A percentile compares a stretch with the other conserved stretches of the same genome.
Conservation (phyloP, 2,888 invertebrate genomes). For the Lepetodrilus schrolli region DNA sequence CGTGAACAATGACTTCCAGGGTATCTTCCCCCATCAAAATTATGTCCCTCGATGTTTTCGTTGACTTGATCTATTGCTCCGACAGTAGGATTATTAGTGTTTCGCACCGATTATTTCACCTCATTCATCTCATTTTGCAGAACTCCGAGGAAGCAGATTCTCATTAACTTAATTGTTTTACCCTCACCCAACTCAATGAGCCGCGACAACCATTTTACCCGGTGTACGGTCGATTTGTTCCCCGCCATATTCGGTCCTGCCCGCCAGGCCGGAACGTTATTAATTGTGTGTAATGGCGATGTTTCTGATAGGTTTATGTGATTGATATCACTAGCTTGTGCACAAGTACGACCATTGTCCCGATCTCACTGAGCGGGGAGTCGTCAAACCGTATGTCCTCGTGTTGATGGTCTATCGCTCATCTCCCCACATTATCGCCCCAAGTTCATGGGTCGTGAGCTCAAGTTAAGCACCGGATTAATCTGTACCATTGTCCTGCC, state of each 20-base stretch:
- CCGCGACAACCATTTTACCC: background rate
- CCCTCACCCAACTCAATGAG: background rate
- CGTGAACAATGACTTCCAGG: too few relatives aligned
- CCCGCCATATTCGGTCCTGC: background rate
- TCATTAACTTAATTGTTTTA: constrained; percentile 11
- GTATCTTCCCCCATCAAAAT: too few relatives aligned
- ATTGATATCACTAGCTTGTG: background rate
- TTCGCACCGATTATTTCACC: too few relatives aligned
- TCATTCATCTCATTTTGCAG: too few relatives aligned
- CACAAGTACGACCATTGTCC: background rate
- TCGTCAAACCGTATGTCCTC: constrained; percentile 9
- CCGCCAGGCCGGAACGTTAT: background rate
- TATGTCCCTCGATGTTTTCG: too few relatives aligned
- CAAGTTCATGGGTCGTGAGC: background rate
- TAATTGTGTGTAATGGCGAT: background rate
- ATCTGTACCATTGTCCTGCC: background rate
- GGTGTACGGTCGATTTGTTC: constrained; percentile 13
- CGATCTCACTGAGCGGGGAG: background rate
- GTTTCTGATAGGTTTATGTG: background rate
- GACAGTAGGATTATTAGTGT: too few relatives aligned
- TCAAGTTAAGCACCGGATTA: constrained; percentile 1
- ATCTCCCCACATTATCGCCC: constrained; percentile 1
- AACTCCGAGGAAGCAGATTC: background rate
- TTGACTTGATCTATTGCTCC: too few relatives aligned
- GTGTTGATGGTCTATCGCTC: background rate